Base-by-base conservation (phyloP, 2,797 vertebrate species). In the Carcharodon carcharias region DNA sequence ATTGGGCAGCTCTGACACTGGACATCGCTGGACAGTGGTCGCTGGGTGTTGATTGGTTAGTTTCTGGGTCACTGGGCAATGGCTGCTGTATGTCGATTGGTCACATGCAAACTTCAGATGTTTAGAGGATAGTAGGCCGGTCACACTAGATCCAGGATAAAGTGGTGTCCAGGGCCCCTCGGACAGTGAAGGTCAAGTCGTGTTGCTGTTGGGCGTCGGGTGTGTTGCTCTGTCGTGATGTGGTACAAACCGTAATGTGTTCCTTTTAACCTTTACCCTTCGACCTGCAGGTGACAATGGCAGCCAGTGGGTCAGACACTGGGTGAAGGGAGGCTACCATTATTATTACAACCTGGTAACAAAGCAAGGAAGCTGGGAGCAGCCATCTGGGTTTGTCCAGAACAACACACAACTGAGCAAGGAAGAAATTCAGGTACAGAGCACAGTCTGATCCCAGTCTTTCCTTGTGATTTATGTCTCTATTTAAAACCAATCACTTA, bases 261-360 rank as follows among this genome's bases (percentile, higher is more conserved):
- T 95, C 67, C 96, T 96, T 96, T 96, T 96, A 18, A 35, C 80
- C 61, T 71, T 35, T 97, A 28, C 61, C 65, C 45, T 54, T 97
- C 96, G 97, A 71, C 97, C 97, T 40, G 35, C 97, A 99, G 99
- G 98, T 35, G 98, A 98, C 96, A 99, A 98, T 85, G 97, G 96
- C 97, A 99, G 99, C 31, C 98, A 98, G 0, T 99, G 99, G 99
- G 98, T 99, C 97, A 98, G 99, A 89, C 99, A 99, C 97, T 99
- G 99, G 99, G 99, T 99, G 96, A 99, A 99, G 97, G 99, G 99
- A 82, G 99, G 99, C 95, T 99, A 99, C 97, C 98, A 99, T 97
- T 99, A 99, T 97, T 99, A 98, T 97, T 99, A 98, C 97, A 99
- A 99, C 96, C 97, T 99, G 97, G 97, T 96, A 50, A 98, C 97